Percentiles rank a stretch among this genome's conserved stretches.
Conservation (phyloP, 2,888 invertebrate genomes). For the Magallana nippona region DNA sequence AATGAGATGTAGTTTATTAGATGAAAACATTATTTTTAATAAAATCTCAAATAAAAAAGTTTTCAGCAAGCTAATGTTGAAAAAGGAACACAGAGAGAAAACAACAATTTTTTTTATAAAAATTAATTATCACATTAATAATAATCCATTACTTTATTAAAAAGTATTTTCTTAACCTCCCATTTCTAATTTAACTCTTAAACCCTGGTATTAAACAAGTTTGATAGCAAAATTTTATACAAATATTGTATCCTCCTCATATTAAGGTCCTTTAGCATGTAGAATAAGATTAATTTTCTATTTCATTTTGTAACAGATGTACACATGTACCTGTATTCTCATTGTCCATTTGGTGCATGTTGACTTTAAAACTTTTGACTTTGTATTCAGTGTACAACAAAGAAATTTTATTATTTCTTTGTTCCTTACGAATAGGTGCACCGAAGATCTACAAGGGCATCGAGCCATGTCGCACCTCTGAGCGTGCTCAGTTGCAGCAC, state of each 20-base stretch:
- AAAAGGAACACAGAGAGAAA: too few species aligned
- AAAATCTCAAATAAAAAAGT: too few species aligned
- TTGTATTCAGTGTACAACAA: background rate
- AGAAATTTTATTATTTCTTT: slow-evolving; percentile 35
- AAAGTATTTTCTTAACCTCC: too few species aligned
- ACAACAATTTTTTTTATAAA: too few species aligned
- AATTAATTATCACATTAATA: too few species aligned
- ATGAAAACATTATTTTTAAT: too few species aligned
- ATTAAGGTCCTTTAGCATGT: background rate
- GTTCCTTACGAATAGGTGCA: slow-evolving; percentile 41
- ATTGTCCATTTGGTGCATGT: background rate
- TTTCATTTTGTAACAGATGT: background rate
- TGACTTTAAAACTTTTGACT: background rate
- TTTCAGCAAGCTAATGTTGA: too few species aligned
- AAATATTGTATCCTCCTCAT: background rate
- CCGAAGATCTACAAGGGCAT: slow-evolving; percentile 27
- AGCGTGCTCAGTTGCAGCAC: slow-evolving; percentile 27
- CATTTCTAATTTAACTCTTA: too few species aligned
- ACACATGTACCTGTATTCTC: background rate
- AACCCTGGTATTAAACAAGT: too few species aligned
- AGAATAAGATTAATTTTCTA: background rate
- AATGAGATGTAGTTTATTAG: too few species aligned
- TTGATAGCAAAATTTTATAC: too few species aligned
- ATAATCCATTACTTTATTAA: too few species aligned
- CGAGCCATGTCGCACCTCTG: slow-evolving; percentile 29